Conservation (phyloP, 2,797 vertebrate genomes). For the Mormyrus hasselquistii region DNA sequence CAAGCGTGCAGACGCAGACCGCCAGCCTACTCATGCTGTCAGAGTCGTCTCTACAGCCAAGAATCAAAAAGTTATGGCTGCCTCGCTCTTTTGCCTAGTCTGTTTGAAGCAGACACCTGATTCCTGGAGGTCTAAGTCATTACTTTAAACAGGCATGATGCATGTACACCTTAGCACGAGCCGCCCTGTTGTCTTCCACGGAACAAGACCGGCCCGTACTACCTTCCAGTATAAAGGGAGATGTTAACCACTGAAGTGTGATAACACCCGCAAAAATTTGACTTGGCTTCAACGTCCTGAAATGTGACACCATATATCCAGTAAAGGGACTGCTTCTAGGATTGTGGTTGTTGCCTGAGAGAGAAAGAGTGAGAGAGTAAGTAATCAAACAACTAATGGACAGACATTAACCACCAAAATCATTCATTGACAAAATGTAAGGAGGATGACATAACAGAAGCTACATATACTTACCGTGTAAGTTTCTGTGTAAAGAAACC, state of each 20-base stretch:
- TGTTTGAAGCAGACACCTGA: not conserved
- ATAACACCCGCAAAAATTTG: not conserved
- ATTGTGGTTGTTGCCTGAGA: not conserved
- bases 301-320: conserved; percentile 6
- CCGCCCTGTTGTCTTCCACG: not conserved
- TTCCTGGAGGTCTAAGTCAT: not conserved
- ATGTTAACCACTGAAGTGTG: not conserved
- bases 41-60: not conserved
- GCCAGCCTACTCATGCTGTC: not conserved
- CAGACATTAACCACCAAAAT: not conserved
- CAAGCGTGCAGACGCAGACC: not conserved
- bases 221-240: not conserved
- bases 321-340: not conserved
- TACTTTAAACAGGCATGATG: not conserved
- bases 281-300: not conserved
- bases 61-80: not conserved
- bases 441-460: not conserved
- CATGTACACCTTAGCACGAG: not conserved
- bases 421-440: not conserved
- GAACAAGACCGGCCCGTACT: not conserved
- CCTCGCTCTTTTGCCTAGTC: not conserved
- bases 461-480: not conserved
- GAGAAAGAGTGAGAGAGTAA: not conserved
- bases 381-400: not conserved
- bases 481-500: not conserved